A percentile compares a stretch with the other conserved stretches of the same genome.
Evolutionary conservation across 2,888 invertebrate species (phyloP).

Genomic region (Trichopoda pennipes): DNA sequence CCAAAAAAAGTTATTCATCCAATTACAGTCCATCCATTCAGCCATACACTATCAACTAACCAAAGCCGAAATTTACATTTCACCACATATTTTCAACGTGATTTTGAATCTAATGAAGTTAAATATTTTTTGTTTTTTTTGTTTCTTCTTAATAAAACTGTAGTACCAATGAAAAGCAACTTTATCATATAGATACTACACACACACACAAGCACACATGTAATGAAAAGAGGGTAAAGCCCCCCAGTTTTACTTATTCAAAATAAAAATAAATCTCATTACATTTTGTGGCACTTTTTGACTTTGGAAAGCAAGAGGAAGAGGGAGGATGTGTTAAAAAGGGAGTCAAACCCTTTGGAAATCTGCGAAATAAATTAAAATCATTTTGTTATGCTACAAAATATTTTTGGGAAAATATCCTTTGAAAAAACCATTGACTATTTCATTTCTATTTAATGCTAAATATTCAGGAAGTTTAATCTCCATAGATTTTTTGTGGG

Average conservation of each 20-base stretch:
- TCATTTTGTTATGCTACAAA: conserved; percentile 20
- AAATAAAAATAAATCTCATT: neutral
- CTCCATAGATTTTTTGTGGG: conserved; percentile 49
- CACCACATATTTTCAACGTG: conserved; percentile 43
- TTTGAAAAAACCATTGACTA: conserved; percentile 6
- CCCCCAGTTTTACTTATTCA: conserved; percentile 8
- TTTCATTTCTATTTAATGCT: conserved; percentile 30
- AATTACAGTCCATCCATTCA: neutral
- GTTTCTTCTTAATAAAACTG: neutral
- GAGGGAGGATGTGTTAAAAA: conserved; percentile 4
- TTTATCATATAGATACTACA: neutral
- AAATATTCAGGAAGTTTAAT: conserved; percentile 62
- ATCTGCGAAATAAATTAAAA: conserved; percentile 33
- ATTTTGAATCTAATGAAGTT: conserved; percentile 52
- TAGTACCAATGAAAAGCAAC: no score
- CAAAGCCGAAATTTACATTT: conserved; percentile 10
- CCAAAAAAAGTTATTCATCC: neutral
- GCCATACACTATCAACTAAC: neutral
- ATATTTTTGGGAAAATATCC: conserved; percentile 23
- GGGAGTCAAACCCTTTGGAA: neutral
- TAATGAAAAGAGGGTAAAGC: conserved; percentile 20
- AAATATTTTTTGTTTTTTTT: neutral
- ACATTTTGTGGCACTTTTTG: conserved; percentile 21
- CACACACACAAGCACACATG: neutral
- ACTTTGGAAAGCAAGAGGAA: neutral